phyloP scores from a whole-genome alignment of 2,888 invertebrate species.

The Norana najaformis region DNA sequence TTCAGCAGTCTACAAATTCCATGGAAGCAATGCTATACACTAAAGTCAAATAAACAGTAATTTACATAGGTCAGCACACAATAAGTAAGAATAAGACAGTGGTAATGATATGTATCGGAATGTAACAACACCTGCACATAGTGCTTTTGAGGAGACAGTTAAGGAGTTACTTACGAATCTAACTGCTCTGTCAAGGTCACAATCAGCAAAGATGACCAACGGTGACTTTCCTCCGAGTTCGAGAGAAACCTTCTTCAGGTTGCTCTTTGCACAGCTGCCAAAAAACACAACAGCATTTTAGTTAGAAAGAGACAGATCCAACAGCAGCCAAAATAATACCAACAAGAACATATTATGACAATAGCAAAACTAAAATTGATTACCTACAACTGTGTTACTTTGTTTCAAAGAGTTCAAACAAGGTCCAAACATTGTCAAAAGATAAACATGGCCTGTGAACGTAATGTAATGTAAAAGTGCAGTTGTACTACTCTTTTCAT shows the following conservation, averaged over 20 bases:
- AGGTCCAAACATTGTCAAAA: background rate
- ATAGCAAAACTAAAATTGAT: background rate
- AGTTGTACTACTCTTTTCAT: background rate
- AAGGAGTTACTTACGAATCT: conserved; percentile 70
- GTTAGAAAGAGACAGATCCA: background rate
- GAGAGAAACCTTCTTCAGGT: conserved; percentile 90
- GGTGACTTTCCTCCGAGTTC: conserved; percentile 96
- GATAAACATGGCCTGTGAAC: background rate
- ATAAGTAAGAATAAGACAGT: background rate
- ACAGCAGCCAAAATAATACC: conserved; percentile 23
- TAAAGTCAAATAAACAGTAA: background rate
- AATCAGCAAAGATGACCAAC: conserved; percentile 88
- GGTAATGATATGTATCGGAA: background rate
- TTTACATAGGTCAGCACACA: background rate
- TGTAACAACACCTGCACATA: background rate
- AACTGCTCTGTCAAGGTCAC: conserved; percentile 90
- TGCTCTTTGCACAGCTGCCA: conserved; percentile 64
- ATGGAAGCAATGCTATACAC: too few species aligned
- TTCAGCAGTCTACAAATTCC: too few species aligned
- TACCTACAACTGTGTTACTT: background rate
- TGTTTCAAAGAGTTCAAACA: background rate
- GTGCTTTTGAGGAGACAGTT: background rate
- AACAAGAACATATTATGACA: background rate
- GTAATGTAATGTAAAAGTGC: background rate
- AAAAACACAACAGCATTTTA: conserved; percentile 17